phyloP scores from a whole-genome alignment of 2,113 vertebrate species.

The Nothobranchius kuhntae region DNA sequence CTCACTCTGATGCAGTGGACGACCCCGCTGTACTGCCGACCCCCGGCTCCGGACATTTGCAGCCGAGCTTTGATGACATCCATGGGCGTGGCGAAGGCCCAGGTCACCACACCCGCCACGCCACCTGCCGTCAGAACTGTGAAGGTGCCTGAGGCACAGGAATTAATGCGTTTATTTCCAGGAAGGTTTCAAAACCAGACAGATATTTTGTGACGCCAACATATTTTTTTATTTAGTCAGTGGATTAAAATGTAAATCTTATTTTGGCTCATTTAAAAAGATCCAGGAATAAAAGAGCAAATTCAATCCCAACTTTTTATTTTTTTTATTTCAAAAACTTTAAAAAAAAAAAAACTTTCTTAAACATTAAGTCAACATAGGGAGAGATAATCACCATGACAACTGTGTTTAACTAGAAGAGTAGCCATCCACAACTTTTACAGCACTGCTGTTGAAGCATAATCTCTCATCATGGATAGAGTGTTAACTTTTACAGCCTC shows the following conservation, averaged over 20 bases:
- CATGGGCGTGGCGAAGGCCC: constrained; percentile 82
- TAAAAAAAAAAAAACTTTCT: neutral
- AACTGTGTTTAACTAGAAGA: too few species aligned
- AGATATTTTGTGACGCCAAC: too few species aligned
- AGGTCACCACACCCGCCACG: constrained; percentile 78
- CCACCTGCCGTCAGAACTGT: constrained; percentile 81
- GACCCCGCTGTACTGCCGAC: constrained; percentile 72
- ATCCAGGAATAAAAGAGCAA: too few species aligned
- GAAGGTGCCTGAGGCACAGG: constrained; percentile 49
- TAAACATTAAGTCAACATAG: neutral
- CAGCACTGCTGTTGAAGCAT: neutral
- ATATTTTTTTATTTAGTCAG: too few species aligned
- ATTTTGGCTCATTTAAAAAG: too few species aligned
- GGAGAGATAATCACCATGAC: neutral
- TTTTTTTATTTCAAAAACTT: neutral
- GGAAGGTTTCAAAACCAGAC: too few species aligned
- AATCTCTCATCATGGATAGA: neutral
- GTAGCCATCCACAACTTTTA: neutral
- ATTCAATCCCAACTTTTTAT: too few species aligned
- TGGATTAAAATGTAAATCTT: too few species aligned
- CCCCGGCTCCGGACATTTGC: constrained; percentile 81
- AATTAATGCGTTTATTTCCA: too few species aligned
- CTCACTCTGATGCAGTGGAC: constrained; percentile 82
- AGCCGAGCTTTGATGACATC: constrained; percentile 85
- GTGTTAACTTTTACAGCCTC: neutral